A percentile compares a stretch with the other conserved stretches of the same genome.
Evolutionary conservation across 2,113 vertebrate species (phyloP).

Genomic region (Cyprinodon variegatus): DNA sequence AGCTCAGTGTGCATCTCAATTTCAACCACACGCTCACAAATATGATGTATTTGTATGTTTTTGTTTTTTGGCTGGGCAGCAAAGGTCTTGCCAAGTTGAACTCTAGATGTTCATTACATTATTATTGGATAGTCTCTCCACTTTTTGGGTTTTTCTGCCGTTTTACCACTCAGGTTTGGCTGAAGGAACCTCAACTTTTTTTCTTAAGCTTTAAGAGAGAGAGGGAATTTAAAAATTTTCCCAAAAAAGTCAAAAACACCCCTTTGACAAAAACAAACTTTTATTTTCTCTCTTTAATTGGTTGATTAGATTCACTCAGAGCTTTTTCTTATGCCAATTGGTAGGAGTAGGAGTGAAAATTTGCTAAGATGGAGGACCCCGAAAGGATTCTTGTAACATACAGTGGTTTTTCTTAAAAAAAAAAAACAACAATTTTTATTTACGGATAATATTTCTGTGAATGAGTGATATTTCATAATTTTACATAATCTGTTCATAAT

Average conservation of each 20-base stretch:
- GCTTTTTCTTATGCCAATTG: conserved; percentile 54
- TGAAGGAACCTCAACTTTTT: neutral
- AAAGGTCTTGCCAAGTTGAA: conserved; percentile 26
- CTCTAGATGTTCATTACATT: neutral
- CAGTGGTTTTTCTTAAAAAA: conserved; percentile 40
- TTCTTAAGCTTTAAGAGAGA: neutral
- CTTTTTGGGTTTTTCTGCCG: neutral
- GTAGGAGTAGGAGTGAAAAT: neutral
- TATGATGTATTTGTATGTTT: conserved; percentile 4
- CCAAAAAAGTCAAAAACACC: neutral
- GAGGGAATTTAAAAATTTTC: neutral
- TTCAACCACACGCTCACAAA: conserved; percentile 6
- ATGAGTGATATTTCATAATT: conserved; percentile 55
- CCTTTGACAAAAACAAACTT: neutral
- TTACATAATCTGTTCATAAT: conserved; percentile 32
- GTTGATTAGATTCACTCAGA: conserved; percentile 80
- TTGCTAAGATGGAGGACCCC: neutral
- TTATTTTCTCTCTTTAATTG: conserved; percentile 76
- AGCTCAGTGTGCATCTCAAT: conserved; percentile 36
- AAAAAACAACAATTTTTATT: conserved; percentile 60
- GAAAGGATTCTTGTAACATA: conserved; percentile 33
- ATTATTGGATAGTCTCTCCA: neutral
- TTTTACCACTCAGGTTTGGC: neutral
- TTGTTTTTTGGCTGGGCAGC: conserved; percentile 5
- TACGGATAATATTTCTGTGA: conserved; percentile 47